A percentile compares a stretch with the other conserved stretches of the same genome.
Conservation (phyloP, 2,113 vertebrate species). For the Chascanopsetta lugubris region DNA sequence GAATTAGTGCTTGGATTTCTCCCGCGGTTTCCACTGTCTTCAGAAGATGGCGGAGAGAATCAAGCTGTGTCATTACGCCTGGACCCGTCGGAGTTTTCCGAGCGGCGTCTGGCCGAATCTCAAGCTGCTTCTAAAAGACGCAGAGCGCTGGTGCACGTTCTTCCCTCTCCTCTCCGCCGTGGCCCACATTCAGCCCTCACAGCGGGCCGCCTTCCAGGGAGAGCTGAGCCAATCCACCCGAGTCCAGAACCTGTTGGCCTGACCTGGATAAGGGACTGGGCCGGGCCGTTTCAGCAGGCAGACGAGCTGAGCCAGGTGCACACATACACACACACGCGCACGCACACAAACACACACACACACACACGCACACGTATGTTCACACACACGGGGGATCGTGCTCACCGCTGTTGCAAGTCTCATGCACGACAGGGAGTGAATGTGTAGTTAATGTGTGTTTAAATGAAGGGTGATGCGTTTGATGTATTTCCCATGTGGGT, state of each 20-base stretch:
- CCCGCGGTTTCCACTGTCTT: constrained; percentile 43
- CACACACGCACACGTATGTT: neutral
- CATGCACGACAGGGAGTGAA: neutral
- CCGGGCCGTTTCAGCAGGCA: constrained; percentile 53
- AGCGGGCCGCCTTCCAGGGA: constrained; percentile 71
- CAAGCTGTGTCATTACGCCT: constrained; percentile 63
- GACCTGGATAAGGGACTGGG: constrained; percentile 78
- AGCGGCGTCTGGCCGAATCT: constrained; percentile 61
- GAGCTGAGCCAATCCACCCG: constrained; percentile 71
- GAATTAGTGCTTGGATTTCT: constrained; percentile 53
- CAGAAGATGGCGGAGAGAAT: constrained; percentile 46
- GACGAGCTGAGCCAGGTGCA: constrained; percentile 38
- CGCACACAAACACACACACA: too few relatives aligned
- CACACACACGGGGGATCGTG: too few relatives aligned
- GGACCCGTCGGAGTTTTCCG: constrained; percentile 45
- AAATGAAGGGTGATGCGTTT: too few relatives aligned
- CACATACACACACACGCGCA: constrained; percentile 2
- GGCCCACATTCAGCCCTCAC: constrained; percentile 78
- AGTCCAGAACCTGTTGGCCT: constrained; percentile 76
- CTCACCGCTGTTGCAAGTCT: too few relatives aligned
- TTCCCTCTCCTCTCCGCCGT: constrained; percentile 61
- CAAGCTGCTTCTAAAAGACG: constrained; percentile 56
- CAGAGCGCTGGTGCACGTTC: constrained; percentile 30
- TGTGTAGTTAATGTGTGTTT: too few relatives aligned
- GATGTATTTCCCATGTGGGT: too few relatives aligned